A percentile compares a stretch with the other conserved stretches of the same genome.
Evolutionary conservation across 2,797 vertebrate species (phyloP).

Genomic region (Kryptopterus vitreolus): DNA sequence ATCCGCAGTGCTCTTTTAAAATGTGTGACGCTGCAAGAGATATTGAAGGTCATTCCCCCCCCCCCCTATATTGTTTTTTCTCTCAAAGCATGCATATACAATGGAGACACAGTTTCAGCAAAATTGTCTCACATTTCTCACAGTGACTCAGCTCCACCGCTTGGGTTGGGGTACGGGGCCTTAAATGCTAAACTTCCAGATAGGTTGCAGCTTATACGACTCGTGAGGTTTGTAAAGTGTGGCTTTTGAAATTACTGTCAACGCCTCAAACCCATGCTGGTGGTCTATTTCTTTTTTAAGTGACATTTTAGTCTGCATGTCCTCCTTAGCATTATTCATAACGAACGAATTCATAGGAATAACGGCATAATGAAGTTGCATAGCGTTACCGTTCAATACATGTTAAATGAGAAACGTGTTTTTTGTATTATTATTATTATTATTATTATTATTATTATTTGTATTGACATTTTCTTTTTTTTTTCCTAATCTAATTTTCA

Average conservation of each 20-base stretch:
- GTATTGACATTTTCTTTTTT: too few relatives aligned
- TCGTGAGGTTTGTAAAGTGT: constrained; percentile 29
- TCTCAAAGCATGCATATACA: not conserved
- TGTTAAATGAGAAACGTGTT: not conserved
- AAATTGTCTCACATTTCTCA: constrained; percentile 9
- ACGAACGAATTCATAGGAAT: not conserved
- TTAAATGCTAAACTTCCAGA: constrained; percentile 32
- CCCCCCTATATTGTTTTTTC: not conserved
- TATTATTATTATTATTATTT: too few relatives aligned
- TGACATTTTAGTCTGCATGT: constrained; percentile 43
- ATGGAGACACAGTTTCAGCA: not conserved
- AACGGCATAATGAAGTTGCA: not conserved
- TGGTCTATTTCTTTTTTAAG: constrained; percentile 26
- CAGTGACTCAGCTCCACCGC: constrained; percentile 35
- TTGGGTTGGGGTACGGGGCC: constrained; percentile 3
- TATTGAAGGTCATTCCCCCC: not conserved
- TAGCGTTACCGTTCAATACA: not conserved
- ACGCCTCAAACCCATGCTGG: constrained; percentile 13
- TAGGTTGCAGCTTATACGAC: constrained; percentile 2
- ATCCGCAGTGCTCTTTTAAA: not conserved
- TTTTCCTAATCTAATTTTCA: too few relatives aligned
- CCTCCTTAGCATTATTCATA: constrained; percentile 36
- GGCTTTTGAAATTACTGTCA: constrained; percentile 47
- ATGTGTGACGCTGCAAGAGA: not conserved
- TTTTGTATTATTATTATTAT: too few relatives aligned